Percentiles rank a stretch among this genome's conserved stretches.
Evolutionary conservation across 2,113 vertebrate genomes (phyloP).

Genomic region (Psettodes erumei): DNA sequence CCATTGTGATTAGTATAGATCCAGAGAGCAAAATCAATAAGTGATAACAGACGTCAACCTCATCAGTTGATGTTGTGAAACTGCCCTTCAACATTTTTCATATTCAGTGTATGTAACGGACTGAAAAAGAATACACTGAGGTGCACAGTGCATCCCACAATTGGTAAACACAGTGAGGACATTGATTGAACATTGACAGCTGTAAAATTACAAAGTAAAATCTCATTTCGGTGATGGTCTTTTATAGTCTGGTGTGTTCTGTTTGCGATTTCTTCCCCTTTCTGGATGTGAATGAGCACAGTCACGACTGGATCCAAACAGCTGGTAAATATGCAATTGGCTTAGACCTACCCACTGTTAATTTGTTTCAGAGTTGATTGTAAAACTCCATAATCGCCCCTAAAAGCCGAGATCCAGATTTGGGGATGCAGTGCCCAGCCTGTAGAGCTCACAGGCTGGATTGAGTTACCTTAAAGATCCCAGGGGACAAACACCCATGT

Average conservation of each 20-base stretch:
- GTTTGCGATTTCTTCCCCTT: constrained; percentile 42
- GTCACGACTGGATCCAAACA: constrained; percentile 39
- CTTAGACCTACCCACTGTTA: constrained; percentile 14
- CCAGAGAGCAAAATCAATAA: constrained; percentile 39
- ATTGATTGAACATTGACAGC: constrained; percentile 52
- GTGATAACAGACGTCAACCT: constrained; percentile 28
- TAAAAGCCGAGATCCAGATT: constrained; percentile 20
- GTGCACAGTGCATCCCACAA: constrained; percentile 28
- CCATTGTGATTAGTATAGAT: constrained; percentile 33
- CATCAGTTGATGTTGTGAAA: constrained; percentile 29
- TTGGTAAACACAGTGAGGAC: constrained; percentile 34
- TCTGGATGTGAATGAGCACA: constrained; percentile 35
- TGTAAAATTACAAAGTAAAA: constrained; percentile 54
- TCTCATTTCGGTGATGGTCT: constrained; percentile 40
- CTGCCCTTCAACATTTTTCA: constrained; percentile 11
- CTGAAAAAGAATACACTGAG: constrained; percentile 11
- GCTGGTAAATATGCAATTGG: constrained; percentile 46
- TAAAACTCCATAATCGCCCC: constrained; percentile 37
- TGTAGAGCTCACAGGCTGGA: constrained; percentile 18
- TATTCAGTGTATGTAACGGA: constrained; percentile 35
- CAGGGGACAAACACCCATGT: constrained; percentile 38
- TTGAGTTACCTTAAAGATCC: constrained; percentile 42
- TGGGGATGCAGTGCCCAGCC: constrained; percentile 6
- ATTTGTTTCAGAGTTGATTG: constrained; percentile 45
- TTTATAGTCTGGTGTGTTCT: constrained; percentile 17